Conservation (phyloP, 2,113 vertebrate species). For the Actenoides lindsayi region DNA sequence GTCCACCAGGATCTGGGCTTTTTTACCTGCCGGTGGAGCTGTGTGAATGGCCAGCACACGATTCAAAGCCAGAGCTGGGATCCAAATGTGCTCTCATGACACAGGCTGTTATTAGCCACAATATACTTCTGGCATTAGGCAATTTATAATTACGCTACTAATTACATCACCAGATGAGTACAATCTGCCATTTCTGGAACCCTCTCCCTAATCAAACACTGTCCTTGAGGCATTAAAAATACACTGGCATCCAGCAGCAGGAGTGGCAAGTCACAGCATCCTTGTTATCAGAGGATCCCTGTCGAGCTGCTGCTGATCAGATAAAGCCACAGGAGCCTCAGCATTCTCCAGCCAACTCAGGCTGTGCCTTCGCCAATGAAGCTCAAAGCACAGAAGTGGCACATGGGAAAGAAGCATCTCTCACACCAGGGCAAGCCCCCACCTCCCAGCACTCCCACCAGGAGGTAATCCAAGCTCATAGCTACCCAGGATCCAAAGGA, state of each 20-base stretch:
- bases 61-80: not conserved
- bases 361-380: not conserved
- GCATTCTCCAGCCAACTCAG: not conserved
- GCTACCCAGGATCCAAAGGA: not conserved
- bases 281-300: not conserved
- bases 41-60: not conserved
- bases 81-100: not conserved
- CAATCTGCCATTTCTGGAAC: constrained; percentile 58
- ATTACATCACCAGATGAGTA: constrained; percentile 33
- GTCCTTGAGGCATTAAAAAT: constrained; percentile 11
- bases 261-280: not conserved
- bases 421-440: no score
- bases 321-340: not conserved
- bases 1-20: not conserved
- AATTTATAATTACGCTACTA: constrained; percentile 20
- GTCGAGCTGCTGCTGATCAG: not conserved
- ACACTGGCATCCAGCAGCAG: not conserved
- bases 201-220: not conserved
- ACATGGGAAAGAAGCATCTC: not conserved
- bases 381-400: not conserved
- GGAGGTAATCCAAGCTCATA: not conserved
- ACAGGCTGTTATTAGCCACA: not conserved
- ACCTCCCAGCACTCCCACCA: not conserved
- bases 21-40: not conserved
- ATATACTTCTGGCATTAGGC: not conserved